Evolutionary conservation across 37 sponge, comb jelly and placozoan species (phyloP), one percentile per base, ranked within the genome.

Genomic region (Hormiphora californensis): DNA sequence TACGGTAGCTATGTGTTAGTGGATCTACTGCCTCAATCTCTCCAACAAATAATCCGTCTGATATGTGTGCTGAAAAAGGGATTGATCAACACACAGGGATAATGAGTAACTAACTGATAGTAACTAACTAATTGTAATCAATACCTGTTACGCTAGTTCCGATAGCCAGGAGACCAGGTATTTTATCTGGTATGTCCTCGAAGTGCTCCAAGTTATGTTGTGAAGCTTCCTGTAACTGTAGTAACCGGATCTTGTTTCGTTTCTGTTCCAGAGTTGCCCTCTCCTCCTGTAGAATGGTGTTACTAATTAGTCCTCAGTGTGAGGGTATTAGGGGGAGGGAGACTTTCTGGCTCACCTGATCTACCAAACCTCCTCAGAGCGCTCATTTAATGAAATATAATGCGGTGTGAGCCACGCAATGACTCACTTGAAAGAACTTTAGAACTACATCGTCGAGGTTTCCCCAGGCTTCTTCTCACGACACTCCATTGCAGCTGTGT

Each of bases 101-200:
- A 63, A 63, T 63, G 11, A 49, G 51, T 46, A 17, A 12, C 51
- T 46, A 17, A 46, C 8, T 12, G 12, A 19, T 19, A 31, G 17
- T 62, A 62, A 62, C 9, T 15, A 32, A 19, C 0, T 62, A 62
- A 62, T 8, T 69, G 7, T 51, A 7, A 21, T 17, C 15, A 3
- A 36, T 4, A 93, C 95, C 95, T 63, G 90, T 95, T 0, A 95
- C 95, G 54, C 54, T 54, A 4, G 95, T 95, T 25, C 95, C 95
- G 22, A 95, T 62, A 27, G 92, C 89, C n/a, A 95, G 89, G 23
- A 90, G 44, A 5, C 89, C 86, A 0, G 95, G 95, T 27, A 95
- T 78, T 36, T 93, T 54, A 11, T 95, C 92, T 32, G 95, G 93
- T 0, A 95, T 46, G 85, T 95, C 95, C 51, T 90, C 88, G 63